Evolutionary conservation across 2,797 vertebrate species (phyloP).

Genomic region (Myoxocephalus aenaeus): DNA sequence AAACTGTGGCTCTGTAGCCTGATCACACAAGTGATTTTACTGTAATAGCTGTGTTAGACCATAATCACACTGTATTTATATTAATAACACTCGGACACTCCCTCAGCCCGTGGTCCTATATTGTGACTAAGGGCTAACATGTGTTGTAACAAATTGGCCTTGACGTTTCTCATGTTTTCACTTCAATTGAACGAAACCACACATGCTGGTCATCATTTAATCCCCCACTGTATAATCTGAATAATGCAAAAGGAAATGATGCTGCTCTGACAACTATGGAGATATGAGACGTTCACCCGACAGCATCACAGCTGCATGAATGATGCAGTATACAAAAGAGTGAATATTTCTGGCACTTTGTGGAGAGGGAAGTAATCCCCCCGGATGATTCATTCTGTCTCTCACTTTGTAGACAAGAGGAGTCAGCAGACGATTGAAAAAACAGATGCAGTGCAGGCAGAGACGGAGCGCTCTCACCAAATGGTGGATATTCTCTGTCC

Average conservation of each 20-base stretch:
- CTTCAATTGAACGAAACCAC: background rate
- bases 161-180: constrained; percentile 2
- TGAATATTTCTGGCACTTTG: constrained; percentile 56
- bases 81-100: background rate
- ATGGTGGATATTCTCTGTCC: constrained; percentile 28
- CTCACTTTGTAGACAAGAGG: constrained; percentile 63
- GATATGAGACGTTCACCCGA: constrained; percentile 18
- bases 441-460: constrained; percentile 16
- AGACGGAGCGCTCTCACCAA: constrained; percentile 39
- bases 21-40: too few relatives aligned
- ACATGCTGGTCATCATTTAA: constrained; percentile 17
- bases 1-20: too few relatives aligned
- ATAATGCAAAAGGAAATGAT: constrained; percentile 7
- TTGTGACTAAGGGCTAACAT: background rate
- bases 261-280: constrained; percentile 30
- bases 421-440: constrained; percentile 37
- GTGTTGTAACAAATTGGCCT: background rate
- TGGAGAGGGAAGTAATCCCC: constrained; percentile 56
- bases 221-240: constrained; percentile 22
- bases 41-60: background rate
- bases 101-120: background rate
- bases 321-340: constrained; percentile 49
- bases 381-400: constrained; percentile 59
- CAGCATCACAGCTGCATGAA: constrained; percentile 29
- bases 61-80: too few relatives aligned